Conservation (phyloP, 2,888 invertebrate genomes). For the Meghimatium bilineatum region DNA sequence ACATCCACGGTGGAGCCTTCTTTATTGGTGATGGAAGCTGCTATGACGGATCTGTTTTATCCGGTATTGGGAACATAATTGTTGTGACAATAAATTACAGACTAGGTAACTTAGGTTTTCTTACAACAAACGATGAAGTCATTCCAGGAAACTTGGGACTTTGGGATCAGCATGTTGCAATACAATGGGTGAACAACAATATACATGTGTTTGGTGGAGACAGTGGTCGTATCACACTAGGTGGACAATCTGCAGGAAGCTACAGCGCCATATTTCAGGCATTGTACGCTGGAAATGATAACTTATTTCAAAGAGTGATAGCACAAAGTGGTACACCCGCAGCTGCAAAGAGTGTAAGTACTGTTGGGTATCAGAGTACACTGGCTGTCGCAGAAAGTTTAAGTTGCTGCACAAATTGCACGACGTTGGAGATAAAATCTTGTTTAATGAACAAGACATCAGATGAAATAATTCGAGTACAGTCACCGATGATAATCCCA, state of each 20-base stretch:
- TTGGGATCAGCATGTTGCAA: constrained; percentile 34
- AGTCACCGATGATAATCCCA: neutral
- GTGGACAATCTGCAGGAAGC: constrained; percentile 33
- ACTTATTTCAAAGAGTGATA: constrained; percentile 27
- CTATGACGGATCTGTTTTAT: constrained; percentile 7
- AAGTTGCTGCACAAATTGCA: neutral
- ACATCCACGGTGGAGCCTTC: constrained; percentile 34
- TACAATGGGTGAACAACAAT: constrained; percentile 21
- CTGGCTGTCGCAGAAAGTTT: constrained; percentile 2
- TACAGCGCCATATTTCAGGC: constrained; percentile 29
- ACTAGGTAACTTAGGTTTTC: constrained; percentile 30
- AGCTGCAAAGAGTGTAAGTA: neutral
- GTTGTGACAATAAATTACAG: constrained; percentile 40
- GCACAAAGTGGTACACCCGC: constrained; percentile 26
- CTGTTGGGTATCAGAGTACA: neutral
- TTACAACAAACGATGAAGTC: constrained; percentile 22
- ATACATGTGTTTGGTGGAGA: constrained; percentile 31
- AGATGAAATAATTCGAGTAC: neutral
- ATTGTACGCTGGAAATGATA: constrained; percentile 1
- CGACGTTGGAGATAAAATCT: neutral
- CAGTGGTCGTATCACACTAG: constrained; percentile 28
- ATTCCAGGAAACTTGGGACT: constrained; percentile 37
- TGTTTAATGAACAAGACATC: constrained; percentile 13
- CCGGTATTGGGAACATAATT: constrained; percentile 19
- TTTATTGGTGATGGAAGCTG: constrained; percentile 12